Conservation (phyloP, 2,888 invertebrate genomes). For the Lacanobia wlatinum region DNA sequence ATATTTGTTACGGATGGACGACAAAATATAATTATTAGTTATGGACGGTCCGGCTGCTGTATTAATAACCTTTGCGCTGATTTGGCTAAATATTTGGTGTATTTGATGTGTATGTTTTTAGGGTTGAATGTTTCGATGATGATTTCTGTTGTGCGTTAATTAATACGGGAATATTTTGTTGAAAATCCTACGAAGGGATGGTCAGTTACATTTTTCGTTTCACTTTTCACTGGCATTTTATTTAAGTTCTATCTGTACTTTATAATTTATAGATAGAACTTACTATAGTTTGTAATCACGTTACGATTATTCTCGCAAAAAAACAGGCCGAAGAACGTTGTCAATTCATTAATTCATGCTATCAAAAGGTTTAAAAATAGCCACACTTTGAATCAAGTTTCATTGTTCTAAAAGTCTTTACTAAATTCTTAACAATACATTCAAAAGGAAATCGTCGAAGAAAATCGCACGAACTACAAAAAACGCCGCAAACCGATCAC, state of each 20-base stretch:
- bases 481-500: slow-evolving; percentile 68
- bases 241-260: neutral
- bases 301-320: too few species aligned
- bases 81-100: slow-evolving; percentile 54
- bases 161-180: slow-evolving; percentile 5
- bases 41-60: slow-evolving; percentile 55
- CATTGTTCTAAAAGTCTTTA: slow-evolving; percentile 1
- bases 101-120: slow-evolving; percentile 37
- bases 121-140: neutral
- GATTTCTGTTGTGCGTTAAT: slow-evolving; percentile 25
- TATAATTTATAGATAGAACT: too few species aligned
- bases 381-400: neutral
- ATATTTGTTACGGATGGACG: slow-evolving; percentile 67
- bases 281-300: too few species aligned
- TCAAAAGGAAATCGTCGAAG: neutral
- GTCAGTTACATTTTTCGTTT: neutral
- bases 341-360: neutral
- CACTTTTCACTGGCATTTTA: neutral
- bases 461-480: slow-evolving; percentile 45
- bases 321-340: too few species aligned
- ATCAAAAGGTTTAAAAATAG: neutral
- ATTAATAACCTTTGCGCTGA: slow-evolving; percentile 60
- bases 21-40: slow-evolving; percentile 69
- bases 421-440: too few species aligned
- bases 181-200: too few species aligned